Evolutionary conservation across 2,888 invertebrate species (phyloP), one percentile per base, ranked within the genome.

Genomic region (Pyrrhopygopsis socrates): DNA sequence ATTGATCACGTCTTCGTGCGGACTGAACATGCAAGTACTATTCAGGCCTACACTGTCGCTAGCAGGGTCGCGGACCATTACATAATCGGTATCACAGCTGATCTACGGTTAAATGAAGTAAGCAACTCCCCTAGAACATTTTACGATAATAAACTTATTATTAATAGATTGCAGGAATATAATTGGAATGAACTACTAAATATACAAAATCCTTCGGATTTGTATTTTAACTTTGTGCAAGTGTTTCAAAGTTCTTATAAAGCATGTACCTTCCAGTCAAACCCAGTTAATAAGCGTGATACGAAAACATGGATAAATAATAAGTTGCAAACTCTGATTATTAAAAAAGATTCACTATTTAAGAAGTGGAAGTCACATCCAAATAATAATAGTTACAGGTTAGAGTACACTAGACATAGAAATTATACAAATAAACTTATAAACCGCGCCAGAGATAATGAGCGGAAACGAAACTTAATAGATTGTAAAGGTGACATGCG

Each of bases 1-100:
- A 77, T 86, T 24, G 86, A 86, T 18, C 80, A 86, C 34, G 63
- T 80, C 18, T 86, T 79, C 50, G 76, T 74, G 38, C 76, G 86
- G 22, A 68, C 22, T 78, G 38, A 34, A 11, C 5, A 11, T 11
- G 34, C 34, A 34, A n/a, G 63, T 45, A 8, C 41, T 0, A 13
- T 67, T 2, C 38, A 38, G 2, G 67, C 22, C 11, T 65, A 76
- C 8, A n/a, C 22, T 15, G 29, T 76, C 2, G 29, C 13, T 4
- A 75, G 50, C 22, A 76, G 50, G 41, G 11, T 76, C 13, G 41
- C 65, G 0, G 76, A 76, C 22, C 76, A 76, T 45, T 76, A 76
- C 30, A 9, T 76, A 65, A 76, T 30, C 2, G 76, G 76, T 18
- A 2, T 63, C 20, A 3, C 75, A 75, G 22, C 38, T 34, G 75